Conservation (phyloP, 1,140 invertebrate species). For the Eriocheir sinensis region DNA sequence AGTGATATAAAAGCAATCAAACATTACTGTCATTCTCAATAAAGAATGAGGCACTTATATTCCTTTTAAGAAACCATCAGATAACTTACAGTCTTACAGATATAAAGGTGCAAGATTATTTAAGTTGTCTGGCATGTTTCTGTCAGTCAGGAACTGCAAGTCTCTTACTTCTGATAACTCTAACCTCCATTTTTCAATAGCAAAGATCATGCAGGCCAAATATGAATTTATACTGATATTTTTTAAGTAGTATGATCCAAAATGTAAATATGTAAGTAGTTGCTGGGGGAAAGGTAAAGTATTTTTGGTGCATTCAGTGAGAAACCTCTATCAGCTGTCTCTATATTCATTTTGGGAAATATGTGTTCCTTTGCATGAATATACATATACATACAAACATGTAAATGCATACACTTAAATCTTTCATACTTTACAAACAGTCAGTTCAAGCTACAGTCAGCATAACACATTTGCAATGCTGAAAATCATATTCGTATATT, state of each 20-base stretch:
- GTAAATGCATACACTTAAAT: background rate
- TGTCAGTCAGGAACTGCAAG: background rate
- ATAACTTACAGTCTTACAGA: background rate
- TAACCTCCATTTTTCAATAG: background rate
- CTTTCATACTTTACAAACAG: slow-evolving; percentile 15
- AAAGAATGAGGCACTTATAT: background rate
- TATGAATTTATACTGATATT: background rate
- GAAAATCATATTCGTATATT: slow-evolving; percentile 5
- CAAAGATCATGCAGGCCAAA: background rate
- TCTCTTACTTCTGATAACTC: too few species aligned
- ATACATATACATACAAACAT: slow-evolving; percentile 29
- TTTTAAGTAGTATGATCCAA: background rate
- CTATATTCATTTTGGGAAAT: background rate
- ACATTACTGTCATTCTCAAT: background rate
- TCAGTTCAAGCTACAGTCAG: background rate
- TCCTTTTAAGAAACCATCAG: background rate
- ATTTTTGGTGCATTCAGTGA: background rate
- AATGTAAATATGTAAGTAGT: background rate
- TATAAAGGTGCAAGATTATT: background rate
- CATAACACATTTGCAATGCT: background rate
- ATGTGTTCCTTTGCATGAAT: background rate
- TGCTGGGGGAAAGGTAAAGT: background rate
- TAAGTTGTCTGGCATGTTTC: background rate
- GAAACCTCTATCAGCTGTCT: background rate
- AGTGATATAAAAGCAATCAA: background rate